Percentiles rank a stretch among this genome's conserved stretches.
phyloP scores from a whole-genome alignment of 2,888 invertebrate genomes.

The Acleris sparsana region DNA sequence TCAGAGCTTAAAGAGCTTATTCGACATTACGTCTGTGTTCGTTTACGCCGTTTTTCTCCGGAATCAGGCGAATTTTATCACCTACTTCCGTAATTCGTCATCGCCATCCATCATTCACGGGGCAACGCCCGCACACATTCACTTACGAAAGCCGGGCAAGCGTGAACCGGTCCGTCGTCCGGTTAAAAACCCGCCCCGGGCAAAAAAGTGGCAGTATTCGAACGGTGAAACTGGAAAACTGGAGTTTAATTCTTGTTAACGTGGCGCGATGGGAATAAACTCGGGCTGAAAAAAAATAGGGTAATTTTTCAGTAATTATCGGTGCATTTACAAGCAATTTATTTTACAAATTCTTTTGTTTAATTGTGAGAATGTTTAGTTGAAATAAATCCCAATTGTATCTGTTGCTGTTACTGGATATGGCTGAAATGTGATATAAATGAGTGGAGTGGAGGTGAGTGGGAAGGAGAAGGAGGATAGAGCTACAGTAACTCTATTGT shows the following conservation, averaged over 20 bases:
- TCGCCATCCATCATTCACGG: slow-evolving; percentile 51
- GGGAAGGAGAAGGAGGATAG: too few species aligned
- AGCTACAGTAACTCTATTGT: too few species aligned
- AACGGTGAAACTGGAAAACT: background rate
- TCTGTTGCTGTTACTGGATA: too few species aligned
- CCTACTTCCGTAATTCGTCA: slow-evolving; percentile 23
- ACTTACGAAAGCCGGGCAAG: slow-evolving; percentile 25
- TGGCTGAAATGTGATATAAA: too few species aligned
- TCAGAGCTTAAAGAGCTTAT: background rate
- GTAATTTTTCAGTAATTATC: too few species aligned
- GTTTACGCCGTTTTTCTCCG: background rate
- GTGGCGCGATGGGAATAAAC: too few species aligned
- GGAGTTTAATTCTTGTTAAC: background rate
- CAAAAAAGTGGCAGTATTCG: background rate
- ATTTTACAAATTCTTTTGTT: too few species aligned
- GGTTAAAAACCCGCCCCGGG: slow-evolving; percentile 12
- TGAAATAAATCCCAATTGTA: too few species aligned
- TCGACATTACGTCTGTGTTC: background rate
- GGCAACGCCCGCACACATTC: slow-evolving; percentile 47
- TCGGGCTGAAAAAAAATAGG: too few species aligned
- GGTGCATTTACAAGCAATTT: too few species aligned
- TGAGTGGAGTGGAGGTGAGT: too few species aligned
- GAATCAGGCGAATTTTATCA: slow-evolving; percentile 13
- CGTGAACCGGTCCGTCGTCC: slow-evolving; percentile 8
- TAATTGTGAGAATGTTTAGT: too few species aligned